These are phyloP conservation scores for Potamarius usumacintae DNA, from an alignment of 2,113 vertebrate genomes.

Conservation along the genomic window DNA sequence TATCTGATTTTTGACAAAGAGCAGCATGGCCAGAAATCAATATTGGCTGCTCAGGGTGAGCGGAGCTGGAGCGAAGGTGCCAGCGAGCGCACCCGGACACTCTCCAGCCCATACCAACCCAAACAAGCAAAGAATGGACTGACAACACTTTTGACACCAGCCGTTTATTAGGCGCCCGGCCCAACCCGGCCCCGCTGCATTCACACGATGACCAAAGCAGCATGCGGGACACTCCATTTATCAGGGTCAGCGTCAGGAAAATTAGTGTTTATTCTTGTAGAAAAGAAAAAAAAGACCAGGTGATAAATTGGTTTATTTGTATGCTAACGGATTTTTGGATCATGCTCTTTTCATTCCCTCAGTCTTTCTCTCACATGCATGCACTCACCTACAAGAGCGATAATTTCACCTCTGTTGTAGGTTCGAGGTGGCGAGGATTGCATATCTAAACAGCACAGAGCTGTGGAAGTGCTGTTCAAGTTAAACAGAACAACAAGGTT, in stretches of 20 bases:
- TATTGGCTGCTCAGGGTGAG: conserved; percentile 81
- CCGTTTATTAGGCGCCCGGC: conserved; percentile 88
- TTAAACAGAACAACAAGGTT: conserved; percentile 35
- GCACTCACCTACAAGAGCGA: conserved; percentile 46
- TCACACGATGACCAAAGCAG: conserved; percentile 76
- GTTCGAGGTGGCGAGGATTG: conserved; percentile 44
- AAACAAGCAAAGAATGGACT: conserved; percentile 94
- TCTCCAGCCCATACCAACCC: conserved; percentile 80
- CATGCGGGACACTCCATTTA: conserved; percentile 74
- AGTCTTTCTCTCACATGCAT: conserved; percentile 18
- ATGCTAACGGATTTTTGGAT: conserved; percentile 82
- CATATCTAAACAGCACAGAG: conserved; percentile 54
- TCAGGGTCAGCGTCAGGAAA: conserved; percentile 91
- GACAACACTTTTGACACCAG: conserved; percentile 90
- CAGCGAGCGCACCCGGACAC: conserved; percentile 68
- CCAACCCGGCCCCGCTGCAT: conserved; percentile 59
- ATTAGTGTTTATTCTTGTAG: conserved; percentile 93
- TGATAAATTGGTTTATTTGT: conserved; percentile 99
- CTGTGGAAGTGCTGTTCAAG: conserved; percentile 28
- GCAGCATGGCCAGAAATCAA: conserved; percentile 94
- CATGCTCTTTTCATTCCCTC: conserved; percentile 40
- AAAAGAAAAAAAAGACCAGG: conserved; percentile 67
- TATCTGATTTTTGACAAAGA: conserved; percentile 99
- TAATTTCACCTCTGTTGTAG: conserved; percentile 55
- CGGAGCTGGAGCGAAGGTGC: conserved; percentile 73